These are phyloP conservation scores for Cyprinodon tularosa DNA, from an alignment of 2,113 vertebrate genomes.

Conservation along the genomic window DNA sequence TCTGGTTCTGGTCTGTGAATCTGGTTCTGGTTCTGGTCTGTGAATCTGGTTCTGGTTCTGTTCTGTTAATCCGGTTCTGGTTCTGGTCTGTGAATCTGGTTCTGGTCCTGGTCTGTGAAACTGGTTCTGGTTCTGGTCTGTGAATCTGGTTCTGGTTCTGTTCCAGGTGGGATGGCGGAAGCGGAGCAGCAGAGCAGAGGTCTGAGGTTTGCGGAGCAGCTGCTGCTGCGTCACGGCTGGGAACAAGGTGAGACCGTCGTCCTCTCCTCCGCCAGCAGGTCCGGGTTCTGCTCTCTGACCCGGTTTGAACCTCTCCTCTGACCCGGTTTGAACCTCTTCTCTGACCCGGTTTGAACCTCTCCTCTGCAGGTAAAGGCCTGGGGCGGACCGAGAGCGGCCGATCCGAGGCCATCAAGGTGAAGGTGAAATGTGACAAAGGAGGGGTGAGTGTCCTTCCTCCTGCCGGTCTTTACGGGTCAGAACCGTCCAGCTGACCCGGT, in stretches of 20 bases:
- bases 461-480: too few species aligned
- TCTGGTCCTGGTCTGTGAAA: too few species aligned
- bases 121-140: too few species aligned
- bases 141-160: too few species aligned
- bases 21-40: too few species aligned
- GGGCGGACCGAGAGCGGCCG: constrained; percentile 87
- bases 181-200: constrained; percentile 61
- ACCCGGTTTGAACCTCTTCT: too few species aligned
- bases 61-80: too few species aligned
- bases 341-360: not conserved
- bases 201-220: constrained; percentile 85
- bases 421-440: constrained; percentile 88
- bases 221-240: constrained; percentile 90
- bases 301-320: too few species aligned
- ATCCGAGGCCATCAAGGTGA: constrained; percentile 87
- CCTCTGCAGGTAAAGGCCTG: constrained; percentile 86
- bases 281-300: accelerated
- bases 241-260: constrained; percentile 74
- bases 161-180: constrained; percentile 66
- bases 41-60: too few species aligned
- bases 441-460: constrained; percentile 84
- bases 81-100: too few species aligned
- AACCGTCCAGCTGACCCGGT: not conserved
- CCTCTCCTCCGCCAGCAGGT: not conserved
- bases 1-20: too few species aligned